Evolutionary conservation across 2,797 vertebrate species (phyloP).

Genomic region (Neoniphon sammara): DNA sequence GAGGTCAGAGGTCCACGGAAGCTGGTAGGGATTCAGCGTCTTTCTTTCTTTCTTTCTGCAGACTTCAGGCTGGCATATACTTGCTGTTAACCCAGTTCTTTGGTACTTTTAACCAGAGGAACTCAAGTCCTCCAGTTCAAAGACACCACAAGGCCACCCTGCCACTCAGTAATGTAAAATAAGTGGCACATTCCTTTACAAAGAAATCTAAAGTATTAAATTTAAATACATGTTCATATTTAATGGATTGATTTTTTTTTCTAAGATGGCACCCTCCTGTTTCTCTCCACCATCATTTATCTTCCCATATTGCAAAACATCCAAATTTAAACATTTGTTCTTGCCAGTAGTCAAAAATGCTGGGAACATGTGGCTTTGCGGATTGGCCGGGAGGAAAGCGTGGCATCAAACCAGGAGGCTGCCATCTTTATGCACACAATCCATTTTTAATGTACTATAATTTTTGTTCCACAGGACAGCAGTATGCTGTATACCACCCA

Average conservation of each 20-base stretch:
- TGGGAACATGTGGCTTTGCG: too few relatives aligned
- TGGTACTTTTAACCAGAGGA: too few relatives aligned
- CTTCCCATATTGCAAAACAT: neutral
- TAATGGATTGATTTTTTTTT: neutral
- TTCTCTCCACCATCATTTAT: neutral
- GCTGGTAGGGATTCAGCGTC: too few relatives aligned
- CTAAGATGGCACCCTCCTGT: neutral
- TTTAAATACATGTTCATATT: neutral
- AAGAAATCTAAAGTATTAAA: neutral
- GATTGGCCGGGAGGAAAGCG: neutral
- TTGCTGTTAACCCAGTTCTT: too few relatives aligned
- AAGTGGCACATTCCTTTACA: neutral
- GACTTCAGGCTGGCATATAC: too few relatives aligned
- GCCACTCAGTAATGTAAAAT: too few relatives aligned
- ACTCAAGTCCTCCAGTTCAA: too few relatives aligned
- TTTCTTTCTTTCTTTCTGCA: too few relatives aligned
- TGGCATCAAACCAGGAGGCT: conserved; percentile 5
- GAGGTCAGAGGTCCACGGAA: too few relatives aligned
- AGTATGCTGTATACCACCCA: conserved; percentile 90
- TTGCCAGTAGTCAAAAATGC: conserved; percentile 1
- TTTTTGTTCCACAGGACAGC: conserved; percentile 83
- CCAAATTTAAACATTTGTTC: neutral
- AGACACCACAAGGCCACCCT: too few relatives aligned
- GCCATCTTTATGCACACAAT: neutral
- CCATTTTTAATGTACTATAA: conserved; percentile 5